Conservation (phyloP, 2,113 vertebrate genomes). For the Trematomus loennbergii region DNA sequence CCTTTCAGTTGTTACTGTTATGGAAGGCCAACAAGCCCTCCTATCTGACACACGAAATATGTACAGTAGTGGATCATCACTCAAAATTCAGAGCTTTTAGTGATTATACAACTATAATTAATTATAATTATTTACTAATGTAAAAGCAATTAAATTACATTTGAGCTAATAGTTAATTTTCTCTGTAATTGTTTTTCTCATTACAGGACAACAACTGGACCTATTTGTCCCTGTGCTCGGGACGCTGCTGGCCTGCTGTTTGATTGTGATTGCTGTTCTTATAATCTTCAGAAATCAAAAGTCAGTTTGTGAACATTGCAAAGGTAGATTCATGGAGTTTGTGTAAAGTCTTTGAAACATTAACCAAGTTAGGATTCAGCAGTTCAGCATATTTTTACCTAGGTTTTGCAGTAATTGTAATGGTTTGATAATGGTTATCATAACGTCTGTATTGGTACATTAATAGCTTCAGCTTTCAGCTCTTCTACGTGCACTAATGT, state of each 20-base stretch:
- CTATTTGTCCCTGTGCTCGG: constrained; percentile 1
- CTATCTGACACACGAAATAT: too few species aligned
- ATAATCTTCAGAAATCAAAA: constrained; percentile 21
- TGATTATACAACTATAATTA: too few species aligned
- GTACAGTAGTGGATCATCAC: too few species aligned
- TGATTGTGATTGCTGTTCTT: constrained; percentile 33
- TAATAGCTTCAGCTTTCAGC: too few species aligned
- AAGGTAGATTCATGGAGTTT: constrained; percentile 17
- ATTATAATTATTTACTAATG: too few species aligned
- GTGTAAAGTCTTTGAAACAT: not conserved
- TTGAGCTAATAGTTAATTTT: not conserved
- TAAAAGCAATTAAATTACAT: not conserved
- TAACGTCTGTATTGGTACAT: not conserved
- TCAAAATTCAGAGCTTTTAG: too few species aligned
- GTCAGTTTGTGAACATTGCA: constrained; percentile 14
- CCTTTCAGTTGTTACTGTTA: too few species aligned
- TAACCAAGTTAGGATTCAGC: not conserved
- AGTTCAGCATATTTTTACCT: not conserved
- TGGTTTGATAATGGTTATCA: not conserved
- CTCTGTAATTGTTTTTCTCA: not conserved
- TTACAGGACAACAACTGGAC: constrained; percentile 16
- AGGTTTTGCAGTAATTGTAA: not conserved
- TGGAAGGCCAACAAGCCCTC: too few species aligned
- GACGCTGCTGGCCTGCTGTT: constrained; percentile 36
- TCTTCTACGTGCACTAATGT: not conserved